Conservation (phyloP, 92 coral and sea anemone genomes). For the Pocillopora meandrina region DNA sequence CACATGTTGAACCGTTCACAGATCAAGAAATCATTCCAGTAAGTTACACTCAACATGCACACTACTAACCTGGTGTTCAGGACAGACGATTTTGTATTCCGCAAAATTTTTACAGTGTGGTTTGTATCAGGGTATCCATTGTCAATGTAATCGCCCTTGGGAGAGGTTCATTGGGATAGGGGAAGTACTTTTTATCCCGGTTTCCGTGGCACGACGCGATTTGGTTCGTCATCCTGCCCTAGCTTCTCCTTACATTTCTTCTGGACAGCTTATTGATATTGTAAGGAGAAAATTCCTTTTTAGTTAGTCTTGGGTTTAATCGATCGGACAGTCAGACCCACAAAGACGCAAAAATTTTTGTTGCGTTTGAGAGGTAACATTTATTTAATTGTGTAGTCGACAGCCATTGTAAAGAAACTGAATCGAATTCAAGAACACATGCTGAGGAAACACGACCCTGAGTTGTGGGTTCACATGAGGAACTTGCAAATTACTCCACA, state of each 20-base stretch:
- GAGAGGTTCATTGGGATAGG: too few relatives aligned
- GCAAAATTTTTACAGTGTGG: too few relatives aligned
- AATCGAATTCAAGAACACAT: constrained; percentile 92
- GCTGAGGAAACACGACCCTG: constrained; percentile 88
- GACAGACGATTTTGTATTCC: neutral
- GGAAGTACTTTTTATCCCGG: too few relatives aligned
- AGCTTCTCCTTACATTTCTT: too few relatives aligned
- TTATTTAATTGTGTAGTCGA: constrained; percentile 53
- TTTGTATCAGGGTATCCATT: too few relatives aligned
- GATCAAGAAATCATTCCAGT: constrained; percentile 66
- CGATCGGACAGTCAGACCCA: neutral
- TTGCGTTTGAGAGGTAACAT: neutral
- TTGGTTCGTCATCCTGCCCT: too few relatives aligned
- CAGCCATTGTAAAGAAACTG: constrained; percentile 92
- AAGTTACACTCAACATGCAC: constrained; percentile 24
- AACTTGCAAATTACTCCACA: constrained; percentile 88
- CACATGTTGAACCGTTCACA: constrained; percentile 69
- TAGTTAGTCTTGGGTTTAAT: too few relatives aligned
- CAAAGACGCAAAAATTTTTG: neutral
- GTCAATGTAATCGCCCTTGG: too few relatives aligned
- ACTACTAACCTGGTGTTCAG: neutral
- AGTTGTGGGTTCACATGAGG: constrained; percentile 85
- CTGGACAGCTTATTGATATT: too few relatives aligned
- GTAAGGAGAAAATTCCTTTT: too few relatives aligned
- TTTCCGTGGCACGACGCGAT: too few relatives aligned